These are phyloP conservation scores for Eupithecia inturbata DNA, from an alignment of 2,888 invertebrate species.

Conservation along the genomic window DNA sequence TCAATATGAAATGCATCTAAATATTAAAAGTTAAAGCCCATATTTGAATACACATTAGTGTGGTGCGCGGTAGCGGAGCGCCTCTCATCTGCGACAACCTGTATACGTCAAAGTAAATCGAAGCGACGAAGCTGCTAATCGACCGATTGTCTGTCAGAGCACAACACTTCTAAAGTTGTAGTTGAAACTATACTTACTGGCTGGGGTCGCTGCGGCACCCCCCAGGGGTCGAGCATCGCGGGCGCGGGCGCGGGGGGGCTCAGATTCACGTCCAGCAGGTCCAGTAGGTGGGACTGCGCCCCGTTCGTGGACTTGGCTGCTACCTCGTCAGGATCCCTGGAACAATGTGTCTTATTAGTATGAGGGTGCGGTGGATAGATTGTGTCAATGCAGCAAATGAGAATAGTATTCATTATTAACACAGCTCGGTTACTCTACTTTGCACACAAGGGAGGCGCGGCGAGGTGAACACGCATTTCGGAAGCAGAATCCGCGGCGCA, in stretches of 20 bases:
- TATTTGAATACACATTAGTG: too few relatives aligned
- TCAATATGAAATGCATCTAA: too few relatives aligned
- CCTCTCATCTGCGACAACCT: too few relatives aligned
- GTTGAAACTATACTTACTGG: slow-evolving; percentile 51
- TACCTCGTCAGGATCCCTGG: slow-evolving; percentile 30
- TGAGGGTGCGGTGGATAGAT: neutral
- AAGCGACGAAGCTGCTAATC: too few relatives aligned
- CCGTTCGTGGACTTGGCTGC: slow-evolving; percentile 30
- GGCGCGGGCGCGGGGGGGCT: slow-evolving; percentile 67
- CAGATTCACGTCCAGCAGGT: slow-evolving; percentile 92
- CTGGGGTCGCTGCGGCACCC: slow-evolving; percentile 83
- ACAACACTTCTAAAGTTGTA: too few relatives aligned
- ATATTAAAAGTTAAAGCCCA: too few relatives aligned
- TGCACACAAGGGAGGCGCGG: neutral
- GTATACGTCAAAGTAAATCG: too few relatives aligned
- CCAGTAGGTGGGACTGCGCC: slow-evolving; percentile 89
- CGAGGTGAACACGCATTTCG: neutral
- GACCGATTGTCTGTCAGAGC: too few relatives aligned
- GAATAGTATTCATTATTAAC: neutral
- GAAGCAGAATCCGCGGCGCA: neutral
- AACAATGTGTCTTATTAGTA: neutral
- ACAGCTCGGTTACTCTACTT: neutral
- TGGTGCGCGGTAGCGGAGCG: too few relatives aligned
- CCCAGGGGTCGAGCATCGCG: slow-evolving; percentile 89
- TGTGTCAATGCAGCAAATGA: neutral